A percentile compares a stretch with the other conserved stretches of the same genome.
phyloP scores from a whole-genome alignment of 2,888 invertebrate species.

The Drosophila gaucha region DNA sequence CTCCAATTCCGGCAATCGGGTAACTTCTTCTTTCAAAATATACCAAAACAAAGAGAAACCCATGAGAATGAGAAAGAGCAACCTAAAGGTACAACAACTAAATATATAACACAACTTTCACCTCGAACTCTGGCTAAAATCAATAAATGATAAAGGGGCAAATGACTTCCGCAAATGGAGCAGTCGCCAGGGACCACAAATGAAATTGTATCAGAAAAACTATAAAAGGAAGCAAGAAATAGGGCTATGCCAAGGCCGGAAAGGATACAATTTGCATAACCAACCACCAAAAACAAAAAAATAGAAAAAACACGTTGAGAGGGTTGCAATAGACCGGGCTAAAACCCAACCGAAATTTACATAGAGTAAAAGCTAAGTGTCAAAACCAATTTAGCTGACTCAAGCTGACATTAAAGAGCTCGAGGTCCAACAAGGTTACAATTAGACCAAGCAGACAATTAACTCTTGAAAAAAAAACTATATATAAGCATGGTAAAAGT shows the following conservation, averaged over 20 bases:
- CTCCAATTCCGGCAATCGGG: neutral
- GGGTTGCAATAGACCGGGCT: constrained; percentile 2
- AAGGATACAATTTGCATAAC: constrained; percentile 27
- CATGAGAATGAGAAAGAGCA: neutral
- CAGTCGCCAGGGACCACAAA: constrained; percentile 13
- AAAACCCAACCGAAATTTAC: neutral
- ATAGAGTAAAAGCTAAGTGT: constrained; percentile 1
- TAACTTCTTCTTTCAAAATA: neutral
- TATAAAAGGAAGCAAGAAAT: constrained; percentile 27
- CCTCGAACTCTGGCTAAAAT: constrained; percentile 26
- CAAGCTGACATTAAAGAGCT: too few species aligned
- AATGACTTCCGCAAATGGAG: constrained; percentile 42
- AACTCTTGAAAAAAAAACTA: neutral
- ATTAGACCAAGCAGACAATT: constrained; percentile 37
- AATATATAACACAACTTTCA: constrained; percentile 14
- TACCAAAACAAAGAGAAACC: neutral
- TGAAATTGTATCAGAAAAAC: neutral
- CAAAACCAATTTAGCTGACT: constrained; percentile 11
- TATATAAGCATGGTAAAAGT: constrained; percentile 36
- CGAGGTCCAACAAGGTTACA: constrained; percentile 43
- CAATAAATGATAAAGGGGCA: constrained; percentile 37
- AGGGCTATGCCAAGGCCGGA: constrained; percentile 18
- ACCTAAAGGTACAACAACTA: neutral
- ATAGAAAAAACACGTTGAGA: constrained; percentile 13
- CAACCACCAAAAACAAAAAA: constrained; percentile 35